These are phyloP conservation scores for Litoditis marina DNA, from an alignment of 2,888 invertebrate species.

Conservation along the genomic window DNA sequence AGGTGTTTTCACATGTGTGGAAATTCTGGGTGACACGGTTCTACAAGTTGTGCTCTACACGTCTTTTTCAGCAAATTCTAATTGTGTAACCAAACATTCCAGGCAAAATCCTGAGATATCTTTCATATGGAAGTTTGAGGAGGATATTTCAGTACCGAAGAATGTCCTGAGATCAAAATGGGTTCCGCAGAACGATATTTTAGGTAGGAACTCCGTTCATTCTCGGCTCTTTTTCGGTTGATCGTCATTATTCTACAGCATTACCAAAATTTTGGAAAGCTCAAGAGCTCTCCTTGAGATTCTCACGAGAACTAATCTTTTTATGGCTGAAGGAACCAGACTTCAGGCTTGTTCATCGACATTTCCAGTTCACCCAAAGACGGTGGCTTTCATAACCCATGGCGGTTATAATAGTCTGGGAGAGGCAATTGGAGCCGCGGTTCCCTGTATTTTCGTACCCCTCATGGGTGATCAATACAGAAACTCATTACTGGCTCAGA, in stretches of 20 bases:
- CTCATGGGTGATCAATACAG: conserved; percentile 14
- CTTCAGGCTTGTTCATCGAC: too few species aligned
- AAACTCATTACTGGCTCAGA: conserved; percentile 5
- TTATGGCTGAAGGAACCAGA: too few species aligned
- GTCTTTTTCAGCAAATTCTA: too few species aligned
- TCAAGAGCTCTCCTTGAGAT: too few species aligned
- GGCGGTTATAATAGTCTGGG: conserved; percentile 19
- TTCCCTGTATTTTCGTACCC: conserved; percentile 14
- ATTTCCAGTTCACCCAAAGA: conserved; percentile 10
- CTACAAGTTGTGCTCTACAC: too few species aligned
- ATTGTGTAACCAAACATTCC: neutral
- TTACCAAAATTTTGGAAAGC: too few species aligned
- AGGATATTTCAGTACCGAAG: conserved; percentile 11
- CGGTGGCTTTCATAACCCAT: conserved; percentile 15
- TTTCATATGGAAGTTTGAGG: conserved; percentile 18
- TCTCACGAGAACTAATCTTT: too few species aligned
- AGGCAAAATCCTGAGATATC: conserved; percentile 12
- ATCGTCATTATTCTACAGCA: too few species aligned
- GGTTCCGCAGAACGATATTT: conserved; percentile 12
- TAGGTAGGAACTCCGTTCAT: conserved; percentile 6
- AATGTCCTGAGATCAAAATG: conserved; percentile 13
- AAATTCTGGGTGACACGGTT: too few species aligned
- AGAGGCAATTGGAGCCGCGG: conserved; percentile 13
- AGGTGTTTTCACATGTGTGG: too few species aligned
- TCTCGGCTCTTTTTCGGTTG: too few species aligned